Evolutionary conservation across 2,797 vertebrate species (phyloP).

Genomic region (Myotis vivesi): DNA sequence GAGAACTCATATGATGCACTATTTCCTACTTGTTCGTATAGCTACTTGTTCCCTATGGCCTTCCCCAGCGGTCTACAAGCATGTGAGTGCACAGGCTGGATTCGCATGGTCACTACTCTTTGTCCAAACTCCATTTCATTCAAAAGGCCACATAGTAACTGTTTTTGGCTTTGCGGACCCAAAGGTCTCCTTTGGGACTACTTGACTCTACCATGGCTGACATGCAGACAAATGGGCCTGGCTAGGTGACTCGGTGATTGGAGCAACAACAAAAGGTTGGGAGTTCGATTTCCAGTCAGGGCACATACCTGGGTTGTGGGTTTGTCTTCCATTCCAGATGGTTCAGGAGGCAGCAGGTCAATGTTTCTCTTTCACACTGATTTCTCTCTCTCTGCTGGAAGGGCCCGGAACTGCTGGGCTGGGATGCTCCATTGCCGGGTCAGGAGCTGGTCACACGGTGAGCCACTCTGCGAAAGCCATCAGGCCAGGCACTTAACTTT

Average conservation of each 20-base stretch:
- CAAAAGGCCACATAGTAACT: not conserved
- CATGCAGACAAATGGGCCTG: not conserved
- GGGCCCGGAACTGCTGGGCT: too few species aligned
- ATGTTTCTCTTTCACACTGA: not conserved
- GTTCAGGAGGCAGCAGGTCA: not conserved
- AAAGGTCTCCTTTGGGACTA: not conserved
- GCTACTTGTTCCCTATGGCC: not conserved
- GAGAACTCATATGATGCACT: not conserved
- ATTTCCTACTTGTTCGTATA: not conserved
- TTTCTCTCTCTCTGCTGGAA: too few species aligned
- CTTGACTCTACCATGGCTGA: not conserved
- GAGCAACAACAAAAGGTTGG: not conserved
- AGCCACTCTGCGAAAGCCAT: not conserved
- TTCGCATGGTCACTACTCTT: not conserved
- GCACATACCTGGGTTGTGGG: not conserved
- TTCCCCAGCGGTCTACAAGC: not conserved
- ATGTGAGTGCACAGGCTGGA: not conserved
- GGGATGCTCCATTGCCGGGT: not conserved
- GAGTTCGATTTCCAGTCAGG: not conserved
- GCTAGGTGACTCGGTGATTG: not conserved
- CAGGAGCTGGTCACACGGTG: not conserved
- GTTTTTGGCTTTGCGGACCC: not conserved
- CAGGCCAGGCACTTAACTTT: not conserved
- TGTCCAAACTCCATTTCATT: not conserved
- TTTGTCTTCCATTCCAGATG: accelerated